Percentiles rank a stretch among this genome's conserved stretches.
These are phyloP conservation scores for Nothoprocta perdicaria DNA, from an alignment of 2,113 vertebrate genomes.

Conservation along the genomic window DNA sequence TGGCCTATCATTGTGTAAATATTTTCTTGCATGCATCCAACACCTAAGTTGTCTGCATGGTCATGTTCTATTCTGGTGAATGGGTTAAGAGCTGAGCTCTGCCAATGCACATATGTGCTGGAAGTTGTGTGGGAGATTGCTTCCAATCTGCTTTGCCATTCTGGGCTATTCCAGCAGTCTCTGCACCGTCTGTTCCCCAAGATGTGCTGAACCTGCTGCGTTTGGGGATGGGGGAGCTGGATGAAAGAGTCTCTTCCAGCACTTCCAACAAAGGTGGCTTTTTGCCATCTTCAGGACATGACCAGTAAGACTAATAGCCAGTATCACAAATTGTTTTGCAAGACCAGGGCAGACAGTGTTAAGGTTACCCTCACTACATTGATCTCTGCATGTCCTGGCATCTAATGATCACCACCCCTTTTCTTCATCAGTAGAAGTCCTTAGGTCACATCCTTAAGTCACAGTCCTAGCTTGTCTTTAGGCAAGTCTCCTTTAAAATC, in stretches of 20 bases:
- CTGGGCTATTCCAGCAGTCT: slow-evolving; percentile 47
- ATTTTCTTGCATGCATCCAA: not conserved
- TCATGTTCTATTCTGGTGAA: slow-evolving; percentile 46
- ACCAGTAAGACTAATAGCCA: not conserved
- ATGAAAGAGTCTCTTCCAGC: slow-evolving; percentile 12
- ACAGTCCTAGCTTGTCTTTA: not conserved
- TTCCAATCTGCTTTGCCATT: slow-evolving; percentile 58
- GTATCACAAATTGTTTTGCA: not conserved
- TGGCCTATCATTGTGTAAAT: slow-evolving; percentile 22
- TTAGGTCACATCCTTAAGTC: not conserved
- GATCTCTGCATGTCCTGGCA: not conserved
- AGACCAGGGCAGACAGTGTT: not conserved
- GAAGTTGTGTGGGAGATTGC: slow-evolving; percentile 46
- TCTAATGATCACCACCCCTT: not conserved
- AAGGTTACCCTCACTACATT: not conserved
- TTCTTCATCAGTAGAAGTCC: not conserved
- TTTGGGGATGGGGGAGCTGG: slow-evolving; percentile 44
- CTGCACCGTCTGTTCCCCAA: slow-evolving; percentile 48
- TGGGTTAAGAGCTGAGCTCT: slow-evolving; percentile 49
- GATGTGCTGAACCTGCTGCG: not conserved
- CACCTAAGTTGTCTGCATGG: slow-evolving; percentile 9
- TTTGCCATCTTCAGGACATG: slow-evolving; percentile 4
- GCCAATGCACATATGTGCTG: slow-evolving; percentile 43
- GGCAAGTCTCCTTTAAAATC: not conserved
- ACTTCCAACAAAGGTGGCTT: slow-evolving; percentile 56